Conservation (phyloP, 2,888 invertebrate species). For the Barypeithes pellucidus region DNA sequence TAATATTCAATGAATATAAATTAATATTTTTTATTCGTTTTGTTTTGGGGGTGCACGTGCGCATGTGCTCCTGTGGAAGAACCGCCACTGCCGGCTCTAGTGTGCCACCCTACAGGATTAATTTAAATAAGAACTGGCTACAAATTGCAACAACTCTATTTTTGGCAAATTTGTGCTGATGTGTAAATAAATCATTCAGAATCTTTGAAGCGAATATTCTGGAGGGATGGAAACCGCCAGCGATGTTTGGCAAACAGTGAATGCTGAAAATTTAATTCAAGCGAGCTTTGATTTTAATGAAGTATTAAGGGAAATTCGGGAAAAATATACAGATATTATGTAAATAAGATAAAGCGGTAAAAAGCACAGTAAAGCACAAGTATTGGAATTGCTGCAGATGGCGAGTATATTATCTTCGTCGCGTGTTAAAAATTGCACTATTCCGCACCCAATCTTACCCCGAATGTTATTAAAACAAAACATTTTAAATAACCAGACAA, state of each 20-base stretch:
- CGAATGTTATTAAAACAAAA: too few species aligned
- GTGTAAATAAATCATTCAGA: slow-evolving; percentile 23
- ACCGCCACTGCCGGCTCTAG: too few species aligned
- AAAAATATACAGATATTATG: slow-evolving; percentile 14
- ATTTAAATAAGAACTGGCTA: background rate
- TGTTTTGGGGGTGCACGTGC: too few species aligned
- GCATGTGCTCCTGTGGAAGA: too few species aligned
- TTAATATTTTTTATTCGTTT: too few species aligned
- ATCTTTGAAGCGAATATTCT: slow-evolving; percentile 11
- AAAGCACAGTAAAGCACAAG: too few species aligned
- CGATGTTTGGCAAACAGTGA: slow-evolving; percentile 19
- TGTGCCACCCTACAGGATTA: background rate
- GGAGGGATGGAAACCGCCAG: slow-evolving; percentile 14
- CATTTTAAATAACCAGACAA: too few species aligned
- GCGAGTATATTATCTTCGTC: too few species aligned
- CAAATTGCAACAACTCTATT: slow-evolving; percentile 7
- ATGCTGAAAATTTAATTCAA: slow-evolving; percentile 19
- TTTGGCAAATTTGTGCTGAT: background rate
- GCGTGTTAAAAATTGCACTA: too few species aligned
- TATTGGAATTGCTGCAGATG: too few species aligned
- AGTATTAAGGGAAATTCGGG: slow-evolving; percentile 14
- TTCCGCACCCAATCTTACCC: too few species aligned
- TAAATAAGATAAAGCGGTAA: background rate
- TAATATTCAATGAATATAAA: too few species aligned
- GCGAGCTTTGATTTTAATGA: slow-evolving; percentile 26